These are phyloP conservation scores for Buceros bicornis DNA, from an alignment of 2,797 vertebrate species.

Conservation along the genomic window DNA sequence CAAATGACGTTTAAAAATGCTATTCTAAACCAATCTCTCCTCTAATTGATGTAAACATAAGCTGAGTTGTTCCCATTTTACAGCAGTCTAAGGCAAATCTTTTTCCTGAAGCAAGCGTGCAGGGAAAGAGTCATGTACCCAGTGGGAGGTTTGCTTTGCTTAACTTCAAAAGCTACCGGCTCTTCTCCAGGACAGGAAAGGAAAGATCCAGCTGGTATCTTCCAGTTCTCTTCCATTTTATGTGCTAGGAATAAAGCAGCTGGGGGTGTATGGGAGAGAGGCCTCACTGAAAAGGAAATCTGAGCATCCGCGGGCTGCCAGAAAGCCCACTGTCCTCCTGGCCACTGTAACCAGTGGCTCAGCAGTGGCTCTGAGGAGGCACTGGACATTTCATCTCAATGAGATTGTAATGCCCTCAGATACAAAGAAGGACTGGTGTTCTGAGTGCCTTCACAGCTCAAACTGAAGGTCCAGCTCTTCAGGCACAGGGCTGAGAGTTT, in stretches of 20 bases:
- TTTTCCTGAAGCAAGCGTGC: background rate
- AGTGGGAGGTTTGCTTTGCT: background rate
- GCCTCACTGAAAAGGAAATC: background rate
- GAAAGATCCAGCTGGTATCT: background rate
- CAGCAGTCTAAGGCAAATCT: background rate
- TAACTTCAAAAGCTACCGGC: background rate
- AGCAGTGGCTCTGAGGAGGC: background rate
- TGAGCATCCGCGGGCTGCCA: background rate
- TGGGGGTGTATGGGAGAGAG: background rate
- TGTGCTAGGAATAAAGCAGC: background rate
- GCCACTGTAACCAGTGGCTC: rapidly evolving
- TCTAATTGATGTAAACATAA: background rate
- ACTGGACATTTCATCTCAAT: background rate
- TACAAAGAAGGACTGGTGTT: background rate
- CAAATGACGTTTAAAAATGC: background rate
- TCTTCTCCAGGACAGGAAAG: background rate
- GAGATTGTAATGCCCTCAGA: background rate
- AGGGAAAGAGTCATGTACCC: background rate
- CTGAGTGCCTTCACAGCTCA: rapidly evolving
- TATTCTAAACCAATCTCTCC: background rate
- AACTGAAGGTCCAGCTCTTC: background rate
- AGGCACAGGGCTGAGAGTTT: background rate
- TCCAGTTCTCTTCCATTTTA: background rate
- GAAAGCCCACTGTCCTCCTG: background rate
- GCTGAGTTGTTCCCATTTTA: background rate